Evolutionary conservation across 2,797 vertebrate species (phyloP).

Genomic region (Cygnus olor): DNA sequence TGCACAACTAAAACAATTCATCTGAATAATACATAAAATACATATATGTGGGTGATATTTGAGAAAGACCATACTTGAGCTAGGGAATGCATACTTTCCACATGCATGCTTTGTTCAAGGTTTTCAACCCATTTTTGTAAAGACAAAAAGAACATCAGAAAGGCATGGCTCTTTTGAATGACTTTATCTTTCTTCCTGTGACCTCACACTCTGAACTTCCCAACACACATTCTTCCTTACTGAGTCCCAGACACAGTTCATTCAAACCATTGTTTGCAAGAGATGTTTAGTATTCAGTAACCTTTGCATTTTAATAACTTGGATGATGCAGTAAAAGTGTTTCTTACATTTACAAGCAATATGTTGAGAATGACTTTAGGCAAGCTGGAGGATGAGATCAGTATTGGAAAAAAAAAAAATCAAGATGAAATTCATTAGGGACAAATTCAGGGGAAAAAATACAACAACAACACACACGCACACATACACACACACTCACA

Average conservation of each 20-base stretch:
- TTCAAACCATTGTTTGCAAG: background rate
- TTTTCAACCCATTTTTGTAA: background rate
- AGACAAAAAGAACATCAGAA: background rate
- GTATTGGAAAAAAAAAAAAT: constrained; percentile 13
- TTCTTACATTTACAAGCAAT: background rate
- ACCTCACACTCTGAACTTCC: background rate
- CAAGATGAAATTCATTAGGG: background rate
- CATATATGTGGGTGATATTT: rapidly evolving
- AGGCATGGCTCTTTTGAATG: background rate
- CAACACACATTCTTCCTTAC: background rate
- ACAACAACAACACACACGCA: background rate
- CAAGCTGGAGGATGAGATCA: background rate
- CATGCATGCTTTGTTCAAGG: background rate
- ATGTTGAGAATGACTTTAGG: background rate
- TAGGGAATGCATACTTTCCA: background rate
- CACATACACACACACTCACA: too few relatives aligned
- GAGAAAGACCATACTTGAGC: background rate
- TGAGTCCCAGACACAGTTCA: background rate
- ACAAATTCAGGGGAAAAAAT: background rate
- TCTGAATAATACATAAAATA: rapidly evolving
- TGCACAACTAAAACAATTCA: background rate
- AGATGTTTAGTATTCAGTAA: background rate
- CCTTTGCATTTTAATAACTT: background rate
- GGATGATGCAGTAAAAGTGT: background rate
- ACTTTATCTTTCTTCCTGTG: background rate